Conservation (phyloP, 2,888 invertebrate species). For the Parasteatoda lunata region DNA sequence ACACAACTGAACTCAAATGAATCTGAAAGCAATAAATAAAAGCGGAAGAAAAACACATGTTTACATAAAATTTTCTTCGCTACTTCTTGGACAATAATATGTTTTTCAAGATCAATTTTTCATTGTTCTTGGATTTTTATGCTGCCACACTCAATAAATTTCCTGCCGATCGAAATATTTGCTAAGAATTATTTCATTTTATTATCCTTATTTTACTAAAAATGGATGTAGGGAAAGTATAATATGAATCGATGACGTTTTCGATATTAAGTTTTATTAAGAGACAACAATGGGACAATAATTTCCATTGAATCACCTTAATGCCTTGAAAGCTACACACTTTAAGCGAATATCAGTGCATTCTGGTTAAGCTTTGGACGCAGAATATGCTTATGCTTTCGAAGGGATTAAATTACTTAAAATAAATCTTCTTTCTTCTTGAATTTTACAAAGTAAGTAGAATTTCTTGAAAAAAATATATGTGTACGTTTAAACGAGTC, state of each 20-base stretch:
- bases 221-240: neutral
- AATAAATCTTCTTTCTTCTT: too few species aligned
- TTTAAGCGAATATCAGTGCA: neutral
- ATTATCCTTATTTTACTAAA: neutral
- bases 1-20: too few species aligned
- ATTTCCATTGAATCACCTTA: neutral
- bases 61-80: too few species aligned
- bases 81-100: neutral
- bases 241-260: conserved; percentile 1
- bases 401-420: too few species aligned
- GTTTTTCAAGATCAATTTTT: neutral
- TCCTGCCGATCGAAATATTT: neutral
- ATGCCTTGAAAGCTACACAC: neutral
- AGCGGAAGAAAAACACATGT: too few species aligned
- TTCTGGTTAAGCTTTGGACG: neutral
- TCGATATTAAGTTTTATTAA: neutral
- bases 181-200: neutral
- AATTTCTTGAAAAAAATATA: too few species aligned
- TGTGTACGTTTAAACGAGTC: too few species aligned
- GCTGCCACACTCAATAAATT: neutral
- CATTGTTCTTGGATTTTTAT: neutral
- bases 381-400: too few species aligned
- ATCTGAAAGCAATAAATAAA: too few species aligned
- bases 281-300: neutral
- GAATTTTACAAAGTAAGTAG: too few species aligned